Evolutionary conservation across 2,888 invertebrate genomes (phyloP).

Genomic region (Lagria hirta): DNA sequence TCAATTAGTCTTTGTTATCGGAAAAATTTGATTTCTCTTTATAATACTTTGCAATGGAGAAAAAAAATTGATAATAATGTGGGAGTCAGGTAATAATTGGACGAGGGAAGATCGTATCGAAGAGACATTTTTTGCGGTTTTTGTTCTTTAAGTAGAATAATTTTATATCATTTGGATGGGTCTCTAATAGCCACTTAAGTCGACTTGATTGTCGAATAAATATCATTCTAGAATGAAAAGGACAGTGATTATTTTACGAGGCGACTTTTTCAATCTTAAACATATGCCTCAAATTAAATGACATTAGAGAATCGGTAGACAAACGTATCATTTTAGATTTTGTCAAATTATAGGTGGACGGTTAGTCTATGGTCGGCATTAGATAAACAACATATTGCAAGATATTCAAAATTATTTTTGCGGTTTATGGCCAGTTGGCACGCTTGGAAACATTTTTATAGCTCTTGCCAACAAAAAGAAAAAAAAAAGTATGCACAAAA

Average conservation of each 20-base stretch:
- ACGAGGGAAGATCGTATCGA: conserved; percentile 36
- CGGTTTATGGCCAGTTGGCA: no score
- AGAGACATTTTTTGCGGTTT: conserved; percentile 43
- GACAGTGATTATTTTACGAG: conserved; percentile 20
- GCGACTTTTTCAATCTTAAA: conserved; percentile 33
- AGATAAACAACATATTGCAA: no score
- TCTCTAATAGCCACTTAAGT: conserved; percentile 41
- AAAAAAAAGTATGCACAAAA: no score
- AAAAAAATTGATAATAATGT: no score
- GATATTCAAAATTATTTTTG: no score
- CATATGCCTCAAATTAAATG: conserved; percentile 50
- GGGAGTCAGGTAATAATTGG: conserved; percentile 31
- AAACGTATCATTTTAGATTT: conserved; percentile 43
- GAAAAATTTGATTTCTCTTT: no score
- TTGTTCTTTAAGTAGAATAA: conserved; percentile 36
- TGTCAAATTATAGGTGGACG: conserved; percentile 23
- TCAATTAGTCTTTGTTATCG: no score
- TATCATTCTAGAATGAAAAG: conserved; percentile 17
- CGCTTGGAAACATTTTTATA: no score
- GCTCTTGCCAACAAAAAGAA: no score
- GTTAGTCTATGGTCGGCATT: no score
- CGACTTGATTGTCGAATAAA: conserved; percentile 33
- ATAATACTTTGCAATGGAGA: no score
- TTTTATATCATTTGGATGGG: conserved; percentile 43
- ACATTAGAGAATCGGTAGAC: conserved; percentile 43